Conservation (phyloP, 2,888 invertebrate genomes). For the Drosophila macrospina region DNA sequence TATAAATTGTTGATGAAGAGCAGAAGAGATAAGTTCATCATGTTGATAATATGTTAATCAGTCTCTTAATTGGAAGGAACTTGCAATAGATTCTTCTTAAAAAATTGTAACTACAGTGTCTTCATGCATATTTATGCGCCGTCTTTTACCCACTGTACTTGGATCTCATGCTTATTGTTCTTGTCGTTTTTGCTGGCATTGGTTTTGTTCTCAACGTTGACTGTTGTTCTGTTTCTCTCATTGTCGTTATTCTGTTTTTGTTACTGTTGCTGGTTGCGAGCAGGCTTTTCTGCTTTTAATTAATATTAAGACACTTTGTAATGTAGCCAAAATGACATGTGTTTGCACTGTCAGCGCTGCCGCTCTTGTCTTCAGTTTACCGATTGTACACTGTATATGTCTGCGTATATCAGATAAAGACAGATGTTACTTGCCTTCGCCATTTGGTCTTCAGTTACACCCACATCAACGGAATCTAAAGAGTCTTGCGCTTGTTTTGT, state of each 20-base stretch:
- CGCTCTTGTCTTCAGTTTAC: conserved; percentile 35
- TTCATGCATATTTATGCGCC: neutral
- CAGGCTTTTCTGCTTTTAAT: conserved; percentile 68
- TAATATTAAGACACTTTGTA: conserved; percentile 73
- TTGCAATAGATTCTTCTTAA: no score
- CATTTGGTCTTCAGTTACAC: neutral
- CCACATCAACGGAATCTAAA: neutral
- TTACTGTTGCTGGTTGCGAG: conserved; percentile 21
- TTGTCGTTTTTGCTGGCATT: conserved; percentile 23
- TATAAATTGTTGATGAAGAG: no score
- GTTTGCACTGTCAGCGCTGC: conserved; percentile 48
- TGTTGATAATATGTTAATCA: no score
- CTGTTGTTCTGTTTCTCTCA: conserved; percentile 1
- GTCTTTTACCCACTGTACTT: conserved; percentile 49
- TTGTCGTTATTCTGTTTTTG: conserved; percentile 10
- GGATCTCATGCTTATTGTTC: conserved; percentile 34
- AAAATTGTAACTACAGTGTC: no score
- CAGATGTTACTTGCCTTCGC: conserved; percentile 16
- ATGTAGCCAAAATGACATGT: conserved; percentile 71
- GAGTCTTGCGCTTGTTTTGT: conserved; percentile 12
- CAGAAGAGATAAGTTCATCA: no score
- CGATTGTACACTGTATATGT: conserved; percentile 5
- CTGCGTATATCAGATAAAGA: conserved; percentile 5
- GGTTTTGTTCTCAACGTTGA: conserved; percentile 15
- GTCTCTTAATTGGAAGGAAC: no score